Base-by-base conservation (phyloP, 2,113 vertebrate species). In the Poecilia latipinna region DNA sequence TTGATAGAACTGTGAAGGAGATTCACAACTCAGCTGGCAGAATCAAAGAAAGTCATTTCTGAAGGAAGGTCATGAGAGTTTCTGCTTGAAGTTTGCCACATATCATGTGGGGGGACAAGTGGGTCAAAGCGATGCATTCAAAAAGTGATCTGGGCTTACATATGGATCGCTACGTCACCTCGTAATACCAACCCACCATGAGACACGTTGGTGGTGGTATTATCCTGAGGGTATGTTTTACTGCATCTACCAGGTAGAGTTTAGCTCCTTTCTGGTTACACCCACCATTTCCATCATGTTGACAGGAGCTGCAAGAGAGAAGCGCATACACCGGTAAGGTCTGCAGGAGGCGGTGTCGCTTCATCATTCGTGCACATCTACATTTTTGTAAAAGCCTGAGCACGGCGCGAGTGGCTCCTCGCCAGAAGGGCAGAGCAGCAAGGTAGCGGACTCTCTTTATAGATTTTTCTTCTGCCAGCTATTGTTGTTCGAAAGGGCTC, bases 401-500 rank as follows among this genome's bases (percentile, higher is more conserved):
- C 39, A 48, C 4, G 15, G 51, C 0, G 51, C 2, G 22, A 24
- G 51, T 54, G 51, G 51, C 51, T 57, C 51, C 13, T 57, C 3
- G 22, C 22, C 5, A n/a, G 22, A 57, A n/a, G 51, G 51, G 22
- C 7, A n/a, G 51, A 54, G 22, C 22, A n/a, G 51, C 51, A 54
- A 57, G 51, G 51, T 57, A 24, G 51, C 5, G 22, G 8, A n/a
- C 22, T 24, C 17, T 57, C 7, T 57, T n/a, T 19, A 19, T 17
- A 48, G 51, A 24, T 24, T 57, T 57, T 11, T 57, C 17, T 54
- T 57, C 3, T 57, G 51, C 22, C 24, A n/a, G 17, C 5, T n/a
- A n/a, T 11, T 57, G 24, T 10, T 57, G 4, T 70, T 83, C 12
- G 26, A 42, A 61, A 65, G 65, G 63, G 72, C 74, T 78, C 32